A percentile compares a stretch with the other conserved stretches of the same genome.
Conservation (phyloP, 2,888 invertebrate genomes). For the Ypsolopha sequella region DNA sequence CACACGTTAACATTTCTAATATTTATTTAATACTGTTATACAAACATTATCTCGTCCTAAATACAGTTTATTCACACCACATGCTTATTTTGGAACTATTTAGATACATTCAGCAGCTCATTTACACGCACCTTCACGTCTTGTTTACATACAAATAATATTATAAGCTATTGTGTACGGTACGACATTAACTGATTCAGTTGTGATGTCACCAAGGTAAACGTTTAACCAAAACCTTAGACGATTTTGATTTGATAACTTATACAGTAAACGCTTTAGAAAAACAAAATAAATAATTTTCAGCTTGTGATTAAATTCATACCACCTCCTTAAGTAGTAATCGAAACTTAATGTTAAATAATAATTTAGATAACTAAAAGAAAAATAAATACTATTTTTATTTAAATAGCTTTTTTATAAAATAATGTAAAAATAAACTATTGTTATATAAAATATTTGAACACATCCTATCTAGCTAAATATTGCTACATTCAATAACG, state of each 20-base stretch:
- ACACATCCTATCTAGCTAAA: constrained; percentile 62
- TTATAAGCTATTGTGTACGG: too few relatives aligned
- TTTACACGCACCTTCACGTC: constrained; percentile 9
- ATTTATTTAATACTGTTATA: constrained; percentile 45
- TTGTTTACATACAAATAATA: background rate
- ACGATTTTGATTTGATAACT: too few relatives aligned
- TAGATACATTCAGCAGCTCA: constrained; percentile 10
- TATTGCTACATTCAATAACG: constrained; percentile 52
- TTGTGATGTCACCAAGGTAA: constrained; percentile 32
- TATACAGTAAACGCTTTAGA: too few relatives aligned
- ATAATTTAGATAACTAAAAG: constrained; percentile 18
- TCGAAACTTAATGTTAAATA: constrained; percentile 33
- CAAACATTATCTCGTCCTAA: constrained; percentile 18
- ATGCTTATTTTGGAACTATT: constrained; percentile 14
- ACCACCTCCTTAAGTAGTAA: too few relatives aligned
- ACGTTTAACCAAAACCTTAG: too few relatives aligned
- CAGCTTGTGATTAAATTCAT: too few relatives aligned
- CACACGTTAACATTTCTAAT: constrained; percentile 21
- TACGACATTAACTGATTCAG: background rate
- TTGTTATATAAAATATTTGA: constrained; percentile 38
- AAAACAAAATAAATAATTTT: too few relatives aligned
- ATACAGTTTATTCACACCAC: constrained; percentile 12
- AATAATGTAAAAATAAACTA: constrained; percentile 44
- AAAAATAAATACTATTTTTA: constrained; percentile 3
- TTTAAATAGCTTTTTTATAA: constrained; percentile 8